phyloP scores from a whole-genome alignment of 2,113 vertebrate species.

The Nanorana parkeri region DNA sequence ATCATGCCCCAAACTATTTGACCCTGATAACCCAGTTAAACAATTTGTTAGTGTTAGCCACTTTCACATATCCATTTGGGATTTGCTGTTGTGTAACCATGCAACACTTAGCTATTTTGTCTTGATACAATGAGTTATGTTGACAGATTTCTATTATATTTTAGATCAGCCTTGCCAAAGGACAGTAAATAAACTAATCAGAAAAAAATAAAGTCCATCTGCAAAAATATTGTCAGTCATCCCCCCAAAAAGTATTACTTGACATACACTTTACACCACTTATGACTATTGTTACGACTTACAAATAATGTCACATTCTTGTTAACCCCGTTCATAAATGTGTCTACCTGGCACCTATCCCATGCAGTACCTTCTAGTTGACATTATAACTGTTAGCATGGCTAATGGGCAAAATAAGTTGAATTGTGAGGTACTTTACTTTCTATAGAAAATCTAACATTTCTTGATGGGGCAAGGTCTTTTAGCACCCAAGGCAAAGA shows the following conservation, averaged over 20 bases:
- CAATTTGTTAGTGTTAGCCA: constrained; percentile 49
- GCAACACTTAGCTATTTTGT: constrained; percentile 33
- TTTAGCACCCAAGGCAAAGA: too few relatives aligned
- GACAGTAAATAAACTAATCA: constrained; percentile 26
- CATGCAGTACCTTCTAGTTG: too few relatives aligned
- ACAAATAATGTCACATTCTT: background rate
- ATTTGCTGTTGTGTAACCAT: constrained; percentile 22
- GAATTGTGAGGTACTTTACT: too few relatives aligned
- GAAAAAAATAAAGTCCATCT: background rate
- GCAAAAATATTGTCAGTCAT: background rate
- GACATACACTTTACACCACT: too few relatives aligned
- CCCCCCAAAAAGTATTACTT: too few relatives aligned
- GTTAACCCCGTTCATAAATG: too few relatives aligned
- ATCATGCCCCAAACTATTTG: constrained; percentile 35
- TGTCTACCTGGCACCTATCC: too few relatives aligned
- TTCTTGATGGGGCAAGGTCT: too few relatives aligned
- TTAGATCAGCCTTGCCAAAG: constrained; percentile 28
- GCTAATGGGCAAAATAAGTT: too few relatives aligned
- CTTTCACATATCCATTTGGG: constrained; percentile 19
- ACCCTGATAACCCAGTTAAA: constrained; percentile 35
- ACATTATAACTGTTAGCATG: too few relatives aligned
- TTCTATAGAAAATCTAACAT: too few relatives aligned
- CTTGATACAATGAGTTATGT: constrained; percentile 49
- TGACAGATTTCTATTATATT: constrained; percentile 48
- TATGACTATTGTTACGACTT: too few relatives aligned